Conservation (phyloP, 2,797 vertebrate genomes). For the Malurus splendens region DNA sequence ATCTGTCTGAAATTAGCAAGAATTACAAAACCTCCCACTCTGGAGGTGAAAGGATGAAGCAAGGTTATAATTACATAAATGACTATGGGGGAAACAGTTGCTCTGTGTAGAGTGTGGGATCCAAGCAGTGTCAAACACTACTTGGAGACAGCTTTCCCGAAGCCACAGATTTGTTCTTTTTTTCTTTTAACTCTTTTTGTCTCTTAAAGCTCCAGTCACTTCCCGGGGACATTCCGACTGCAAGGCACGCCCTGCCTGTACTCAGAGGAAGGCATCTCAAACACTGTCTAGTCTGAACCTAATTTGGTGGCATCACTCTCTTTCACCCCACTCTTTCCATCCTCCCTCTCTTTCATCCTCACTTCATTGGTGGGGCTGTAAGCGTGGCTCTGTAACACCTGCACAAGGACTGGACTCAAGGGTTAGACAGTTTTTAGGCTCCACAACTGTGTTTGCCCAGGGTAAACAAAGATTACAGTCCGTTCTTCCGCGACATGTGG, state of each 20-base stretch:
- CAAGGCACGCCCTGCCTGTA: accelerated
- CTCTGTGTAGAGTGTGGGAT: conserved; percentile 14
- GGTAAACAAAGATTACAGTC: background rate
- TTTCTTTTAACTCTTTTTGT: background rate
- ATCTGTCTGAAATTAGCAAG: conserved; percentile 47
- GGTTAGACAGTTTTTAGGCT: background rate
- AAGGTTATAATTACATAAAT: conserved; percentile 57
- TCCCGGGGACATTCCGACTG: background rate
- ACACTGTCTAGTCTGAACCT: background rate
- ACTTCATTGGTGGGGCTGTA: background rate
- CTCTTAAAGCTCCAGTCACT: background rate
- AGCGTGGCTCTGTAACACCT: background rate
- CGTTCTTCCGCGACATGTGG: background rate
- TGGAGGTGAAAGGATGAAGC: conserved; percentile 49
- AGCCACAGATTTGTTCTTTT: background rate
- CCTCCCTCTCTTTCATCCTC: background rate
- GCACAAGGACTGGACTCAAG: background rate
- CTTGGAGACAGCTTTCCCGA: background rate
- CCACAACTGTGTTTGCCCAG: background rate
- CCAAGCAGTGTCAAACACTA: background rate
- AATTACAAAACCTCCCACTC: conserved; percentile 53
- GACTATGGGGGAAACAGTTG: conserved; percentile 40
- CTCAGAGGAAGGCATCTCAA: background rate
- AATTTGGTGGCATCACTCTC: background rate
- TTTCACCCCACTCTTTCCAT: background rate